Percentiles rank a stretch among this genome's conserved stretches.
These are phyloP conservation scores for Tetrax tetrax DNA, from an alignment of 2,113 vertebrate genomes.

Conservation along the genomic window DNA sequence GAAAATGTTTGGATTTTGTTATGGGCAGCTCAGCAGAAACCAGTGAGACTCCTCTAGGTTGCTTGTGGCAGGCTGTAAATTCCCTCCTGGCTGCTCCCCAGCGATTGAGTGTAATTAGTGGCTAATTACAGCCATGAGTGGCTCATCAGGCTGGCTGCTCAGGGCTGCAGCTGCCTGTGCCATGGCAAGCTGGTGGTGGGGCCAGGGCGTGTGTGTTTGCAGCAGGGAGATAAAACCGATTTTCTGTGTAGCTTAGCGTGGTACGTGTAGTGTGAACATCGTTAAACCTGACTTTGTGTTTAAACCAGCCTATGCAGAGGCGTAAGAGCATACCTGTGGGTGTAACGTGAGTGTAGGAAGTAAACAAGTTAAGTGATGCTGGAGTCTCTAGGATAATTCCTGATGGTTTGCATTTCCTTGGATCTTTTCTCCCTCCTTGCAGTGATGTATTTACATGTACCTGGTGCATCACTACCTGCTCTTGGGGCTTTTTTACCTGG, in stretches of 20 bases:
- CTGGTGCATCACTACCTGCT: neutral
- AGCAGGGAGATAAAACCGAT: rapidly evolving
- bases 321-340: rapidly evolving
- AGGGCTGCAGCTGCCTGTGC: neutral
- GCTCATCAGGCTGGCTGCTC: neutral
- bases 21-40: too few species aligned
- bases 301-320: neutral
- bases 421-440: neutral
- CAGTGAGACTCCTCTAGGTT: rapidly evolving
- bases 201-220: neutral
- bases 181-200: rapidly evolving
- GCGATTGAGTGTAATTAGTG: neutral
- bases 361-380: neutral
- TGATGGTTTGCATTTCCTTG: neutral
- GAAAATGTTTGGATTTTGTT: neutral
- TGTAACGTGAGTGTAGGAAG: rapidly evolving
- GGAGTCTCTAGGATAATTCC: rapidly evolving
- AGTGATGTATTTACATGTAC: rapidly evolving
- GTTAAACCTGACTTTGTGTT: neutral
- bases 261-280: rapidly evolving
- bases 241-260: neutral
- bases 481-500: neutral
- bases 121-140: neutral
- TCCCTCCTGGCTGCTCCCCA: too few species aligned
- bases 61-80: too few species aligned